Base-by-base conservation (phyloP, 2,797 vertebrate genomes). In the Corythornis leucogaster region DNA sequence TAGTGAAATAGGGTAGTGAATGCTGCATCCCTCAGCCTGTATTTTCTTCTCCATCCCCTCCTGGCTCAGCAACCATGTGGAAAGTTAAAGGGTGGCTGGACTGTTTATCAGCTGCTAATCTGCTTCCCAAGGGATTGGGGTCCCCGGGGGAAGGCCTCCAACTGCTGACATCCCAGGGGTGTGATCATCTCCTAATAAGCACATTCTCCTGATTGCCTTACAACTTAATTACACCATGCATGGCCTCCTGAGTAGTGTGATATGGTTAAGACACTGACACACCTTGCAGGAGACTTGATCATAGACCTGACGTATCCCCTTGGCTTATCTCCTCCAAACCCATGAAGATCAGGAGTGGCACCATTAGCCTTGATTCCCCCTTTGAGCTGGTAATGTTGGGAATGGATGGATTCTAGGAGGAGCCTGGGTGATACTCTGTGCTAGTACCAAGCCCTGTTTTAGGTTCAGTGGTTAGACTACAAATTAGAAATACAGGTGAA, bases 11-110 rank as follows among this genome's bases (percentile, higher is more conserved):
- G 12, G 57, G 54, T 7, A 19, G 50, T 19, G 63, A 68, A 40
- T 0, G 0, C 3, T 6, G 2, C 22, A 21, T 51, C 51, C 10
- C 25, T 25, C 38, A n/a, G 58, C 10, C 51, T 5, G 0, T 15
- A 6, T 35, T 75, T 30, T 19, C 5, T 14, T 76, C 33, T 62
- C 46, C 10, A 6, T 22, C 51, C 46, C 30, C 42, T 85, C 19
- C 54, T 33, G 12, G 16, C 35, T 66, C 51, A 35, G 63, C 35
- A 20, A 25, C 45, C 13, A 6, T 9, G 6, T 6, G 12, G 53
- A 77, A 53, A 63, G 14, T 18, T 30, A 71, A 81, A 58, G 17
- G 9, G 8, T 16, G 35, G 17, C 35, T 3, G 2, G 31, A 11
- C 5, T 31, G 2, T 59, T 71, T n/a, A 38, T 24, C 66, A 71